Evolutionary conservation across 2,113 vertebrate genomes (phyloP).

Genomic region (Globicephala melas): DNA sequence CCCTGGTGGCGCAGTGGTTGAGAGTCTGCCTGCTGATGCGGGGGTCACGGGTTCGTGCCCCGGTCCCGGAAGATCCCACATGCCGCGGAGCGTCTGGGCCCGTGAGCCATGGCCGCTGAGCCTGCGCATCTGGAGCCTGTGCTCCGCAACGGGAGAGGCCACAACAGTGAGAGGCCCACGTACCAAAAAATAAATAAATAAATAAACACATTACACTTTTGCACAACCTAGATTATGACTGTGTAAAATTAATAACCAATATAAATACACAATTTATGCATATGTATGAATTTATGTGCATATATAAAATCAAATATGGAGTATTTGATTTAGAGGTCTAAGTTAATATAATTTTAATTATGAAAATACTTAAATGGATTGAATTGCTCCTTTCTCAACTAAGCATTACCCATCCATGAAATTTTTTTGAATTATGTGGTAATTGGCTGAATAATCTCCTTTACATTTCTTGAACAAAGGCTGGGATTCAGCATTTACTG

Average conservation of each 20-base stretch:
- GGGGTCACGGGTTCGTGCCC: too few relatives aligned
- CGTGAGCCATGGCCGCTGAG: too few relatives aligned
- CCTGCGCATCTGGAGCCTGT: too few relatives aligned
- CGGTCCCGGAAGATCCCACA: too few relatives aligned
- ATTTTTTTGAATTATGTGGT: neutral
- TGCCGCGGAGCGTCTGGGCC: too few relatives aligned
- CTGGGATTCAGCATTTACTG: neutral
- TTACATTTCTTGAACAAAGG: neutral
- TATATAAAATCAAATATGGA: constrained; percentile 22
- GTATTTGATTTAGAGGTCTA: neutral
- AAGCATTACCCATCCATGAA: neutral
- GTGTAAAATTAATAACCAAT: constrained; percentile 37
- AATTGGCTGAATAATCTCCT: neutral
- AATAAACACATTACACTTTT: constrained; percentile 23
- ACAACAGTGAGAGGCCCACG: too few relatives aligned
- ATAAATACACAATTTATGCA: constrained; percentile 41
- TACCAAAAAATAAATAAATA: too few relatives aligned
- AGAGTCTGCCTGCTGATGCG: too few relatives aligned
- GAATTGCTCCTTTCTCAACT: neutral
- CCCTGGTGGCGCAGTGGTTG: too few relatives aligned
- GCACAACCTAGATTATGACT: neutral
- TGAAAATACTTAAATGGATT: constrained; percentile 40
- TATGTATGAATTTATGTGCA: neutral
- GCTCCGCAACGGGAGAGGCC: too few relatives aligned
- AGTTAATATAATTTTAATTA: constrained; percentile 60